phyloP scores from a whole-genome alignment of 2,888 invertebrate genomes.

The Lacanobia oleracea region DNA sequence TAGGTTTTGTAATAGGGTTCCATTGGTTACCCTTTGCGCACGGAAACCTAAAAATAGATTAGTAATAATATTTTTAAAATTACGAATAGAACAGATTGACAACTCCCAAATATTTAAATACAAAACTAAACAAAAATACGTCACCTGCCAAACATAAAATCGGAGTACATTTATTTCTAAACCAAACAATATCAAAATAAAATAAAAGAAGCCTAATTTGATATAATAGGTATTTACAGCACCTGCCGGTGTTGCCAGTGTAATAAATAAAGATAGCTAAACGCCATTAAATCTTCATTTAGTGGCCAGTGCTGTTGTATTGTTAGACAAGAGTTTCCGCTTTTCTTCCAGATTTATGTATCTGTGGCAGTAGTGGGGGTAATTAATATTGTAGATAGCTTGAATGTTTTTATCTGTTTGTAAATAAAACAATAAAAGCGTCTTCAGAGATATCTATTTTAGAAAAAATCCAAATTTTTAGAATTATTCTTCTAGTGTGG shows the following conservation, averaged over 20 bases:
- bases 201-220: conserved; percentile 48
- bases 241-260: conserved; percentile 49
- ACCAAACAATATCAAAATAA: conserved; percentile 33
- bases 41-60: too few relatives aligned
- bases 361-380: conserved; percentile 33
- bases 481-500: too few relatives aligned
- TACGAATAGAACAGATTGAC: neutral
- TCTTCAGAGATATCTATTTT: neutral
- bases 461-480: too few relatives aligned
- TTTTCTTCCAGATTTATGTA: conserved; percentile 62
- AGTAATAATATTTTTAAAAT: too few relatives aligned
- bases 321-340: conserved; percentile 60
- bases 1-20: too few relatives aligned
- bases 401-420: conserved; percentile 2
- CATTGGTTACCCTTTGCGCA: too few relatives aligned
- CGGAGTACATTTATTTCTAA: conserved; percentile 25
- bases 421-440: neutral
- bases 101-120: neutral
- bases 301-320: conserved; percentile 49
- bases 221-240: conserved; percentile 64
- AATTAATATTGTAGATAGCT: conserved; percentile 25
- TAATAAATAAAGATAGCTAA: conserved; percentile 67
- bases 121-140: neutral
- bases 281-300: conserved; percentile 68
- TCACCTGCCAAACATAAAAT: neutral